Conservation (phyloP, 1,140 invertebrate genomes). For the Drosophila prosaltans region DNA sequence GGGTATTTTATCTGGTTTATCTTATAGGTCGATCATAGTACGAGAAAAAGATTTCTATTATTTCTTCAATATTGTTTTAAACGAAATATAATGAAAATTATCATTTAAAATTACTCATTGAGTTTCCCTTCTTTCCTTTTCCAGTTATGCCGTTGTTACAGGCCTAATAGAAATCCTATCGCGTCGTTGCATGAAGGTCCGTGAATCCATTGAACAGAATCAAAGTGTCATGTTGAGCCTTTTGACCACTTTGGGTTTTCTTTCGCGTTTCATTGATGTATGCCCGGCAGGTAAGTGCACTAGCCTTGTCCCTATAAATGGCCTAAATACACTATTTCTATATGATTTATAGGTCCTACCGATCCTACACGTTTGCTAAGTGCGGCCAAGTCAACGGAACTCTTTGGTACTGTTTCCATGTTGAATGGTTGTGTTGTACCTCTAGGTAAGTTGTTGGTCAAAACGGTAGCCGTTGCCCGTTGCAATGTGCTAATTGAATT, state of each 20-base stretch:
- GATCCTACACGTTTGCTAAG: conserved; percentile 79
- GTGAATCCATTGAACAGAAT: conserved; percentile 77
- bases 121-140: neutral
- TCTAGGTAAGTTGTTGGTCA: conserved; percentile 59
- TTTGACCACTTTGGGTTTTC: conserved; percentile 77
- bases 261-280: conserved; percentile 79
- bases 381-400: conserved; percentile 75
- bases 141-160: conserved; percentile 77
- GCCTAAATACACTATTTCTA: conserved; percentile 35
- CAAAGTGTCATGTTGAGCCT: conserved; percentile 78
- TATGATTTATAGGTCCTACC: conserved; percentile 58
- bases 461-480: conserved; percentile 52
- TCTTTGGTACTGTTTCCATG: conserved; percentile 79
- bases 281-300: conserved; percentile 72
- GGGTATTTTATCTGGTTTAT: too few species aligned
- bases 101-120: too few species aligned
- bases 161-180: conserved; percentile 77
- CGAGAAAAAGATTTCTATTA: too few species aligned
- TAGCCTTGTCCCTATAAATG: conserved; percentile 45
- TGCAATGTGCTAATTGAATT: conserved; percentile 66
- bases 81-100: too few species aligned
- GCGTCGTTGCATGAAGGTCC: conserved; percentile 76
- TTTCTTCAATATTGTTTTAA: too few species aligned
- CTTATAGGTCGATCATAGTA: too few species aligned
- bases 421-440: conserved; percentile 73